Conservation (phyloP, 2,888 invertebrate species). For the Trachelus troglodyta region DNA sequence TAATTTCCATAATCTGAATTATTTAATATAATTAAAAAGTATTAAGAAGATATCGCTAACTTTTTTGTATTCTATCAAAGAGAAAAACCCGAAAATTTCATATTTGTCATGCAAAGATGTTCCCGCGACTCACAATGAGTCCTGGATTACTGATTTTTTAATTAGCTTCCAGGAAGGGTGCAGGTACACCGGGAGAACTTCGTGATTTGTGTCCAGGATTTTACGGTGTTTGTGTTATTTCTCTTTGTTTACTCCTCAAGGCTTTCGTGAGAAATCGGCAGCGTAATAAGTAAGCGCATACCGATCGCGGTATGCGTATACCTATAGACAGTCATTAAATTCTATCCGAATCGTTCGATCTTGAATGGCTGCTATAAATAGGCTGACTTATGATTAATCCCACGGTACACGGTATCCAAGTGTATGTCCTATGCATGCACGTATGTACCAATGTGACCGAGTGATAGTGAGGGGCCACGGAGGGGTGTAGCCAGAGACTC, state of each 20-base stretch:
- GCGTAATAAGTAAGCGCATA: neutral
- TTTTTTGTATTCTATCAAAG: no score
- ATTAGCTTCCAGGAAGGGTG: neutral
- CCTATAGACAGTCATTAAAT: neutral
- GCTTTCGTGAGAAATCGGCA: neutral
- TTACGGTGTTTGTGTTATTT: neutral
- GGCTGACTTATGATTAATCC: constrained; percentile 19
- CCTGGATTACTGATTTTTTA: neutral
- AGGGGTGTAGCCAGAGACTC: neutral
- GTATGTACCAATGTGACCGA: neutral
- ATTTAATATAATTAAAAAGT: neutral
- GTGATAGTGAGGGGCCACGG: neutral
- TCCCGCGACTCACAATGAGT: neutral
- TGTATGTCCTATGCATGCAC: neutral
- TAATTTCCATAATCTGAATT: neutral
- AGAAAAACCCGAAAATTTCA: neutral
- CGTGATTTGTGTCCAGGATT: neutral
- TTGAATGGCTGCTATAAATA: constrained; percentile 12
- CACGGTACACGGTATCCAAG: neutral
- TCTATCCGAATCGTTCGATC: constrained; percentile 34
- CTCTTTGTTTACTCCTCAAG: neutral
- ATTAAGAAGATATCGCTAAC: neutral
- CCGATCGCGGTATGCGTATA: neutral
- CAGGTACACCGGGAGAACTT: neutral
- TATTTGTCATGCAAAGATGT: neutral